Conservation (phyloP, 2,888 invertebrate genomes). For the Drosophila paranaensis region DNA sequence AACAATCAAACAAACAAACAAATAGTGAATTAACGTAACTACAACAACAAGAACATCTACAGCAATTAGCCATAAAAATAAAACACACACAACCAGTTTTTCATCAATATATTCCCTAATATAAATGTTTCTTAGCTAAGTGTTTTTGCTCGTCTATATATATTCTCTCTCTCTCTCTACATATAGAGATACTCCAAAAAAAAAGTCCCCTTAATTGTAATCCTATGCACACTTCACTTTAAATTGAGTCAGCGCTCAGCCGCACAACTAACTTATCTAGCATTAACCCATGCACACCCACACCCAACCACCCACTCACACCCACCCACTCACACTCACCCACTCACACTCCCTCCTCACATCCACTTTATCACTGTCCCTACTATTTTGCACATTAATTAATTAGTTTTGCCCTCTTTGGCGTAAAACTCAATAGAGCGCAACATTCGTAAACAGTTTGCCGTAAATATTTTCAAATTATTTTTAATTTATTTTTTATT, state of each 20-base stretch:
- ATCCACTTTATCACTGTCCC: slow-evolving; percentile 22
- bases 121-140: slow-evolving; percentile 24
- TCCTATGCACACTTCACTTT: slow-evolving; percentile 3
- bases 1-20: slow-evolving; percentile 50
- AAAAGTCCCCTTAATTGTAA: slow-evolving; percentile 9
- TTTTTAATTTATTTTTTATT: slow-evolving; percentile 3
- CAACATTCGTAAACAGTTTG: slow-evolving; percentile 14
- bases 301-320: not conserved
- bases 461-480: slow-evolving; percentile 3
- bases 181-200: not conserved
- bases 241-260: slow-evolving; percentile 23
- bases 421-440: slow-evolving; percentile 26
- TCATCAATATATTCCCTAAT: slow-evolving; percentile 5
- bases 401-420: slow-evolving; percentile 28
- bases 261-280: slow-evolving; percentile 5
- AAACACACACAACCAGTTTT: slow-evolving; percentile 12
- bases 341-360: not conserved
- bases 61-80: slow-evolving; percentile 8
- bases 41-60: slow-evolving; percentile 24
- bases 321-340: too few species aligned
- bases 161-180: not conserved
- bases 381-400: slow-evolving; percentile 36
- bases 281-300: not conserved
- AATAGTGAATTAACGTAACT: slow-evolving; percentile 28
- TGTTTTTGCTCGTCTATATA: slow-evolving; percentile 42